phyloP scores from a whole-genome alignment of 2,113 vertebrate genomes.

The Maccullochella peelii region DNA sequence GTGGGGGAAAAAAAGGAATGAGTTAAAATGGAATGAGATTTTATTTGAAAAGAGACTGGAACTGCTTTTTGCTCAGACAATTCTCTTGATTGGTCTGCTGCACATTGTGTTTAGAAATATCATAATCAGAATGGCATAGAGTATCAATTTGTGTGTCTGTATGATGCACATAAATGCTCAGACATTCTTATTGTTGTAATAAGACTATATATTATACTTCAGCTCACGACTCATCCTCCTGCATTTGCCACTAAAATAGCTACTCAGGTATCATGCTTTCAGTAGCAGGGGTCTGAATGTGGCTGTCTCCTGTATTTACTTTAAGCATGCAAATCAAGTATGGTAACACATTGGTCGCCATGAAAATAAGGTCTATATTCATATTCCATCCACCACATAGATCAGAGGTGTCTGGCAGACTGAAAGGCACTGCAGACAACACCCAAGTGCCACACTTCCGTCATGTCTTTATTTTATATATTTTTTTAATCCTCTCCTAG shows the following conservation, averaged over 20 bases:
- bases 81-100: constrained; percentile 38
- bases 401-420: constrained; percentile 38
- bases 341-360: constrained; percentile 48
- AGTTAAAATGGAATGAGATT: constrained; percentile 32
- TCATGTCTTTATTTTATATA: constrained; percentile 37
- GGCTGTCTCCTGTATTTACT: constrained; percentile 19
- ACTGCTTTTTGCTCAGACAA: constrained; percentile 7
- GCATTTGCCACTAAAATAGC: constrained; percentile 14
- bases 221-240: constrained; percentile 11
- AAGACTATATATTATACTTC: no score
- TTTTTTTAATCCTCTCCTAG: constrained; percentile 47
- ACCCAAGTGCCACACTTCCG: constrained; percentile 54
- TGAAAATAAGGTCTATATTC: constrained; percentile 46
- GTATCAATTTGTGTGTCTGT: neutral
- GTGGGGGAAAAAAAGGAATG: neutral
- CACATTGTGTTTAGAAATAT: neutral
- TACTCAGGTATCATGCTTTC: neutral
- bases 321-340: constrained; percentile 27
- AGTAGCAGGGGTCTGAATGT: neutral
- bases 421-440: constrained; percentile 38
- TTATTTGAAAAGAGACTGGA: neutral
- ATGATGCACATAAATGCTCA: neutral
- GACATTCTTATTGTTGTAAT: neutral
- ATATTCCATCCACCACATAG: constrained; percentile 19
- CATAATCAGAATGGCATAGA: neutral